Base-by-base conservation (phyloP, 2,888 invertebrate species). In the Ormyrus nitidulus region DNA sequence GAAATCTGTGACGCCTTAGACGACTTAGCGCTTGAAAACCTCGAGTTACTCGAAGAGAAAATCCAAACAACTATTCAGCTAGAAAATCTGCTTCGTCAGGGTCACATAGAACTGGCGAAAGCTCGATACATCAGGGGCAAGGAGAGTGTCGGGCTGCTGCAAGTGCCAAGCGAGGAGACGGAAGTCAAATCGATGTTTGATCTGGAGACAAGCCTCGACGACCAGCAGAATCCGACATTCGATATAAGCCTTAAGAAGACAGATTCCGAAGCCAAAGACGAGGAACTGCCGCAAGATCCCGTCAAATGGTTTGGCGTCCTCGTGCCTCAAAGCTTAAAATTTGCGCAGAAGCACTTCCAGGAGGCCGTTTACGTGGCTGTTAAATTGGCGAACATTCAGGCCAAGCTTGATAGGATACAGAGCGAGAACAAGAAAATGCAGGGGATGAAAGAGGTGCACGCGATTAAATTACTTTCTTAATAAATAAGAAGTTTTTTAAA, bases 241-340 rank as follows among this genome's bases (percentile, higher is more conserved):
- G 89, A 90, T 44, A 87, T 90, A 10, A 87, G 86, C 77, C 81
- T 88, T 1, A 88, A 86, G 11, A 77, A 71, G 53, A 19, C 5
- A 19, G 19, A 19, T 19, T 19, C 19, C 19, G 19, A 19, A 2
- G 61, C 56, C 5, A 84, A 86, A 1, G 90, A 89, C 3, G 90
- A 89, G 49, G 86, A 91, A 85, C 90, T 90, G 88, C 56, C 86
- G 64, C 86, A 87, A 48, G 93, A 97, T 89, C 97, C 97, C 0
- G 88, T 97, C 51, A 94, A 93, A 83, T 97, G 97, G 97, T 98
- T 97, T 91, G 97, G 97, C 10, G 93, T 96, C 58, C 90, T 98
- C 54, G 96, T 97, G 0, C 97, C 97, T 0, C 94, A 95, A 86
- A 94, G 94, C 87, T 91, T 98, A 86, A 93, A 94, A 85, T 93